Percentiles rank a stretch among this genome's conserved stretches.
Conservation (phyloP, 2,888 invertebrate species). For the Lithophane socia region DNA sequence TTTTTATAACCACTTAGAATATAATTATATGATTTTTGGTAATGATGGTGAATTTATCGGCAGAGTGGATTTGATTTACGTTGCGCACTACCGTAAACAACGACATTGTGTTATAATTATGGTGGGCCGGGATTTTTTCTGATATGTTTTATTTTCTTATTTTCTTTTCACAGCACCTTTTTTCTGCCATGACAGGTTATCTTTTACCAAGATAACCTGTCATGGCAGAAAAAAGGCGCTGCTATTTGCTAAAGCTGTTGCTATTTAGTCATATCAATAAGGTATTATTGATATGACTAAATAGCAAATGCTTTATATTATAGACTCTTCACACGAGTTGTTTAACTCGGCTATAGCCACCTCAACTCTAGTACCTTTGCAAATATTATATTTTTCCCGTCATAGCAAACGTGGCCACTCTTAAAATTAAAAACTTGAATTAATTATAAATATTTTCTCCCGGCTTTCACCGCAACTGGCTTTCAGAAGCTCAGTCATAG, state of each 20-base stretch:
- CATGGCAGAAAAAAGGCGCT: too few species aligned
- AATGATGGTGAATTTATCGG: slow-evolving; percentile 15
- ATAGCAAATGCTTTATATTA: background rate
- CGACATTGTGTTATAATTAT: slow-evolving; percentile 19
- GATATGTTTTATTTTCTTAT: slow-evolving; percentile 17
- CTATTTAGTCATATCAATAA: too few species aligned
- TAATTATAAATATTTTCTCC: slow-evolving; percentile 6
- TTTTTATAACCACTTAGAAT: slow-evolving; percentile 39
- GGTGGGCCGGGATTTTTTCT: background rate
- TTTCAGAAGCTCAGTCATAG: background rate
- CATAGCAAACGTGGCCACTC: background rate
- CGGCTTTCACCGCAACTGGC: background rate
- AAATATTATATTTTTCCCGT: background rate
- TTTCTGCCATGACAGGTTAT: slow-evolving; percentile 1
- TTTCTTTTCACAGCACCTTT: slow-evolving; percentile 3
- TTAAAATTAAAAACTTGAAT: background rate
- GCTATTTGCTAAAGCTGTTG: too few species aligned
- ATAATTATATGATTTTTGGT: slow-evolving; percentile 7
- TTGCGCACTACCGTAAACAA: too few species aligned
- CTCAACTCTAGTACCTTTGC: background rate
- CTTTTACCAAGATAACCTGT: background rate
- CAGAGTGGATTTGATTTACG: slow-evolving; percentile 10
- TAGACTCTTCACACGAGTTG: background rate
- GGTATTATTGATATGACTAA: too few species aligned
- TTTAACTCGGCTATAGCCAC: background rate